A percentile compares a stretch with the other conserved stretches of the same genome.
These are phyloP conservation scores for Oscheius sp. DNA, from an alignment of 2,888 invertebrate species.

Conservation along the genomic window DNA sequence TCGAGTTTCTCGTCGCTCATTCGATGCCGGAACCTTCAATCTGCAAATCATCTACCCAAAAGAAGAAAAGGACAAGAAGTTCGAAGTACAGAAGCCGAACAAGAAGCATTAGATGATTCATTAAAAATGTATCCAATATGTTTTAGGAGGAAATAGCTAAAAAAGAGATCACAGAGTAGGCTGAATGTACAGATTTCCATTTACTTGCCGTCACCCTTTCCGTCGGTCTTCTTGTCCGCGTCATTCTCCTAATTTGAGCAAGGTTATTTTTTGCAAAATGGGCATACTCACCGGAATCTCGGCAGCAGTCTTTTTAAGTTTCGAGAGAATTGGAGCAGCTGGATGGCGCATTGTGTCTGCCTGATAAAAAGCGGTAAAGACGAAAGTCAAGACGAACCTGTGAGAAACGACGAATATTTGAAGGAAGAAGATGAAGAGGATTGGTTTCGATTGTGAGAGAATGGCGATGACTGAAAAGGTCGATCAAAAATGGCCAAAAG, in stretches of 20 bases:
- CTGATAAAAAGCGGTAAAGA: too few species aligned
- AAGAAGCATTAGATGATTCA: slow-evolving; percentile 21
- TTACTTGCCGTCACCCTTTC: slow-evolving; percentile 41
- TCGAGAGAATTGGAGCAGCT: slow-evolving; percentile 53
- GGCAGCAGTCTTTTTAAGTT: slow-evolving; percentile 46
- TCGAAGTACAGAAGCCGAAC: slow-evolving; percentile 13
- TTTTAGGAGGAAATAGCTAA: background rate
- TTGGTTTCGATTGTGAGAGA: slow-evolving; percentile 67
- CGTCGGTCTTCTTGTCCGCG: slow-evolving; percentile 41
- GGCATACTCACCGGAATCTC: slow-evolving; percentile 42
- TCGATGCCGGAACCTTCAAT: slow-evolving; percentile 28
- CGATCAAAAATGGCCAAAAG: background rate
- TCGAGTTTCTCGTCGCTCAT: slow-evolving; percentile 21
- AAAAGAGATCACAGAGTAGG: slow-evolving; percentile 22
- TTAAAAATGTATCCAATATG: background rate
- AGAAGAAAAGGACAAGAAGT: slow-evolving; percentile 29
- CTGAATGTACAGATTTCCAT: background rate
- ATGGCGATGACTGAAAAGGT: slow-evolving; percentile 57
- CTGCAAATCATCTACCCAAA: slow-evolving; percentile 24
- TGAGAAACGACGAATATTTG: slow-evolving; percentile 54
- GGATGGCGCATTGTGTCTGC: slow-evolving; percentile 58
- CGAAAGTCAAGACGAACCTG: slow-evolving; percentile 17
- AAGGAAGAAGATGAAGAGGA: slow-evolving; percentile 65
- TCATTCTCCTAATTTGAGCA: slow-evolving; percentile 26
- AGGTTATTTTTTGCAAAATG: background rate